phyloP scores from a whole-genome alignment of 2,113 vertebrate species.

The Sclerurus mexicanus region DNA sequence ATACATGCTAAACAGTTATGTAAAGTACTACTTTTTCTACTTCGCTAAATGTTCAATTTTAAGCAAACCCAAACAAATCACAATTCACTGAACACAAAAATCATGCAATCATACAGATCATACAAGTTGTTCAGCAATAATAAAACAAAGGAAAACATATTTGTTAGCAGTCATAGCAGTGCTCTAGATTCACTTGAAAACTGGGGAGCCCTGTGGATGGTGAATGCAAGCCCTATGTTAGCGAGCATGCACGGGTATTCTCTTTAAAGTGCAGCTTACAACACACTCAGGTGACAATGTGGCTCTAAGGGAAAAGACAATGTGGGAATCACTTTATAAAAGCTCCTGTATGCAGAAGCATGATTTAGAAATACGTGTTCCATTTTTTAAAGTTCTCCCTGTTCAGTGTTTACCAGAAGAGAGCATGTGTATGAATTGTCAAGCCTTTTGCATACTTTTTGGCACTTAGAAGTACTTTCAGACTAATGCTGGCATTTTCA shows the following conservation, averaged over 20 bases:
- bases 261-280: neutral
- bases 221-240: neutral
- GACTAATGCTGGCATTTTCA: neutral
- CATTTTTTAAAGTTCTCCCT: neutral
- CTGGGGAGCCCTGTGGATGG: neutral
- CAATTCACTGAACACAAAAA: neutral
- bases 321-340: neutral
- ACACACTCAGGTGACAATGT: neutral
- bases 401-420: constrained; percentile 5
- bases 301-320: neutral
- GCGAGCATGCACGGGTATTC: rapidly evolving
- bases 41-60: neutral
- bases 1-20: neutral
- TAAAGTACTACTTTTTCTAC: neutral
- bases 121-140: neutral
- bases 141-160: neutral
- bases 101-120: neutral
- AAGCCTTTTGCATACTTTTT: neutral
- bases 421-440: neutral
- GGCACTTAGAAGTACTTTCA: neutral
- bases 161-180: neutral
- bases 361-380: neutral
- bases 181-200: neutral
- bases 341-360: neutral
- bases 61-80: neutral